phyloP scores from a whole-genome alignment of 2,888 invertebrate species.

The Syrista parreyssii region DNA sequence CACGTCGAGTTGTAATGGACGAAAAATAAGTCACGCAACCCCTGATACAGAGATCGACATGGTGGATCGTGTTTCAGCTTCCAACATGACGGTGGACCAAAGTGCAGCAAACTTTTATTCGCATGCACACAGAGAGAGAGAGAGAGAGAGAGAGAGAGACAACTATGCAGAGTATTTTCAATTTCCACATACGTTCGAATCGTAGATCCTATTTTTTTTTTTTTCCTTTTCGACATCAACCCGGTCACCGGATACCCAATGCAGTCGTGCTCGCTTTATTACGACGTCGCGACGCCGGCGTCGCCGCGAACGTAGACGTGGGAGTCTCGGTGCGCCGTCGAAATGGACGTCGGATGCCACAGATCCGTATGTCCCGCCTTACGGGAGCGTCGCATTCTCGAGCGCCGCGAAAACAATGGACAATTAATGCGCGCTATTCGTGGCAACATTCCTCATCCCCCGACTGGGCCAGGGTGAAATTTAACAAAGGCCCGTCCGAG shows the following conservation, averaged over 20 bases:
- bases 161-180: constrained; percentile 50
- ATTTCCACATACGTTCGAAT: constrained; percentile 34
- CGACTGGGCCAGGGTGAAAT: constrained; percentile 35
- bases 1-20: background rate
- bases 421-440: constrained; percentile 57
- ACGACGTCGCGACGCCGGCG: constrained; percentile 21
- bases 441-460: constrained; percentile 40
- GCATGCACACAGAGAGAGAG: no score
- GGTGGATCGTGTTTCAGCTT: background rate
- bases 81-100: no score
- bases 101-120: background rate
- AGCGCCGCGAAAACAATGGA: constrained; percentile 53
- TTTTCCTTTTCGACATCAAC: background rate
- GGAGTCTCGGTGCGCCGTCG: background rate
- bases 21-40: background rate
- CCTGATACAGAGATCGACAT: background rate
- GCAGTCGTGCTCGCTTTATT: constrained; percentile 32
- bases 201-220: background rate
- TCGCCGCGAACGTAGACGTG: constrained; percentile 9
- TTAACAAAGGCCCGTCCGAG: constrained; percentile 30
- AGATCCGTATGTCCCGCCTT: constrained; percentile 7
- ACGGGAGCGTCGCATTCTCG: constrained; percentile 26
- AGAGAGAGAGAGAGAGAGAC: background rate
- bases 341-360: constrained; percentile 5
- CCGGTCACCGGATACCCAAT: constrained; percentile 24